Conservation (phyloP, 2,797 vertebrate genomes). For the Typhlichthys eigenmanni region DNA sequence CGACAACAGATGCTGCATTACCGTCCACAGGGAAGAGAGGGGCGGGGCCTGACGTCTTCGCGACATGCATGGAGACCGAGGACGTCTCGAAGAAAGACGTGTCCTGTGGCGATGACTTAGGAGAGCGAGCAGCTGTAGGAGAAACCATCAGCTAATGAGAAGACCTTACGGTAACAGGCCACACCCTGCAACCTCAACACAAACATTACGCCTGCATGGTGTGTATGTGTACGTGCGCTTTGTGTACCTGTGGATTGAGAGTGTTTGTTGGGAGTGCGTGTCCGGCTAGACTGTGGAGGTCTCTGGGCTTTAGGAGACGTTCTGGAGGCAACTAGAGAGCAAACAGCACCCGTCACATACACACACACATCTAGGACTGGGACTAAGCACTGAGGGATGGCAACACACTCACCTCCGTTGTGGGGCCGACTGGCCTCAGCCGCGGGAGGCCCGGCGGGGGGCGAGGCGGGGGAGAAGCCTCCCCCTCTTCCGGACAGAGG, state of each 20-base stretch:
- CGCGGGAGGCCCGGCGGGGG: slow-evolving; percentile 63
- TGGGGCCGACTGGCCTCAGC: slow-evolving; percentile 64
- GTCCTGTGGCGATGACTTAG: slow-evolving; percentile 72
- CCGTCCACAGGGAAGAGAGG: slow-evolving; percentile 74
- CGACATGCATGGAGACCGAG: slow-evolving; percentile 62
- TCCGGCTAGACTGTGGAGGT: slow-evolving; percentile 65
- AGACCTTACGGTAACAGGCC: background rate
- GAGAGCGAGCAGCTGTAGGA: slow-evolving; percentile 69
- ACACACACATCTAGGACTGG: background rate
- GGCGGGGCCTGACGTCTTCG: slow-evolving; percentile 70
- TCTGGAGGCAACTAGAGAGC: slow-evolving; percentile 57
- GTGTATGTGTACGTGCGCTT: background rate
- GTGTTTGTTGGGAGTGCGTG: slow-evolving; percentile 63
- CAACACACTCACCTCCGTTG: slow-evolving; percentile 64
- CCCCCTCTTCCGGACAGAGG: slow-evolving; percentile 63
- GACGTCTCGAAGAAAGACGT: slow-evolving; percentile 72
- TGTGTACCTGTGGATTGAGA: slow-evolving; percentile 60
- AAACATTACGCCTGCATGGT: background rate
- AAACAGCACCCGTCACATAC: background rate
- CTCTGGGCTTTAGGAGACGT: slow-evolving; percentile 76
- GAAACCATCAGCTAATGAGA: background rate
- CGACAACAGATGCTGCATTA: slow-evolving; percentile 27
- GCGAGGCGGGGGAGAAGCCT: slow-evolving; percentile 54
- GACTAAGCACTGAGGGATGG: background rate
- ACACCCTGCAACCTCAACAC: no score